Evolutionary conservation across 1,140 invertebrate species (phyloP).

Genomic region (Idris sp.): DNA sequence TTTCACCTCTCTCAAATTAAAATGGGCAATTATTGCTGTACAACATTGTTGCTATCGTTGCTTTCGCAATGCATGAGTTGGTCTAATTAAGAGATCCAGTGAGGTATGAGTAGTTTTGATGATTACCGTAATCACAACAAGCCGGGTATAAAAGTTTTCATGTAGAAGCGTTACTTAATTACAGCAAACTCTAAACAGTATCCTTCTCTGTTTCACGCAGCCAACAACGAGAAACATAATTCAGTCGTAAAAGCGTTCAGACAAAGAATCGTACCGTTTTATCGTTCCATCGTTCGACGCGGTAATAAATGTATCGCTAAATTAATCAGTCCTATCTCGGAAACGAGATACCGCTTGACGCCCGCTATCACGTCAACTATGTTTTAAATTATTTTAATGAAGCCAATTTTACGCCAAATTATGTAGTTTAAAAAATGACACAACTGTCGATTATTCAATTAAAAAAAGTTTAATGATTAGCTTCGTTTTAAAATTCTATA

Average conservation of each 20-base stretch:
- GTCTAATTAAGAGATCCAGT: slow-evolving; percentile 49
- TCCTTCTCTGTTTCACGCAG: slow-evolving; percentile 14
- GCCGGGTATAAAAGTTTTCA: slow-evolving; percentile 37
- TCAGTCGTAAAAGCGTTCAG: slow-evolving; percentile 46
- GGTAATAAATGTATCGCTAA: slow-evolving; percentile 59
- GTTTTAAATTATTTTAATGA: slow-evolving; percentile 48
- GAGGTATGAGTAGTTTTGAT: slow-evolving; percentile 51
- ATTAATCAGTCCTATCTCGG: slow-evolving; percentile 48
- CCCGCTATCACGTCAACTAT: slow-evolving; percentile 17
- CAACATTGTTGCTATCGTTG: slow-evolving; percentile 24
- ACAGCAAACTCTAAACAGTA: slow-evolving; percentile 35
- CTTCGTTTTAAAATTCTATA: no score
- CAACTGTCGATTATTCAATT: slow-evolving; percentile 28
- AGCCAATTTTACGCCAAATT: slow-evolving; percentile 17
- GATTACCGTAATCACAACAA: slow-evolving; percentile 45
- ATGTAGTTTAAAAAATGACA: slow-evolving; percentile 10
- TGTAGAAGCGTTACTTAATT: slow-evolving; percentile 51
- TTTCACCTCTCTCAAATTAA: slow-evolving; percentile 20
- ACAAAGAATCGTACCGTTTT: slow-evolving; percentile 57
- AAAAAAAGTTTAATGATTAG: no score
- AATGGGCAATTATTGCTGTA: slow-evolving; percentile 34
- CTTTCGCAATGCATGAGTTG: slow-evolving; percentile 38
- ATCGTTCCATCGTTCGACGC: slow-evolving; percentile 41
- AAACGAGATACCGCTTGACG: slow-evolving; percentile 27
- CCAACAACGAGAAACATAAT: slow-evolving; percentile 36